Base-by-base conservation (phyloP, 2,888 invertebrate species). In the Julus scanicus region DNA sequence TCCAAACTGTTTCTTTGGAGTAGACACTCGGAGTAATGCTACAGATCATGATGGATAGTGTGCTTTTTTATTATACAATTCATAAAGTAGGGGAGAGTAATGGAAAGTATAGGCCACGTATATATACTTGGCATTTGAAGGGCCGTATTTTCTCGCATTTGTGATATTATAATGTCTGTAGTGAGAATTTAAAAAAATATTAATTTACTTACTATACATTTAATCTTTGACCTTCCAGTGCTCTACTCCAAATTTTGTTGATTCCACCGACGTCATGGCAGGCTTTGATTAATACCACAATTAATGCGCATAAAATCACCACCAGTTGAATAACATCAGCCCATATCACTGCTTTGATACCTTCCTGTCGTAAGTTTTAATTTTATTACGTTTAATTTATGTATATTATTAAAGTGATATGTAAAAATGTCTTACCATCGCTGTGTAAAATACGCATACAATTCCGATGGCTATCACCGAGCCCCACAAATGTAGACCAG, bases 381-480 rank as follows among this genome's bases (percentile, higher is more conserved):
- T 49, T 49, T 49, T 13, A 49, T 49, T 48, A 2, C 13, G 49
- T 49, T 49, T 8, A 49, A 49, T 49, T 49, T 49, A 2, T 49
- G 8, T 1, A 49, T n/a, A 49, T 49, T 3, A 71, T 91, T 92
- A 49, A 49, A 20, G 2, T 40, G 17, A 40, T 84, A 6, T 86
- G 4, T 9, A n/a, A 87, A 6, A n/a, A n/a, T n/a, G 4, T 91
- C 92, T 91, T 90, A 92, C 92, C 87, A 92, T 89, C 9, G 92
- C 91, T 0, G 93, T 93, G 90, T 92, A 93, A 87, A 92, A 90
- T 4, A 92, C 92, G 89, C 92, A 92, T 11, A 92, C 91, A 37
- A 91, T 63, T 20, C 92, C 92, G 5, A 92, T 91, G 9, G 92
- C 91, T 11, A 92, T 89, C 6, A 92, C 91, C 15, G 92, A 91